Evolutionary conservation across 2,797 vertebrate genomes (phyloP).

Genomic region (Sebastes reedi): DNA sequence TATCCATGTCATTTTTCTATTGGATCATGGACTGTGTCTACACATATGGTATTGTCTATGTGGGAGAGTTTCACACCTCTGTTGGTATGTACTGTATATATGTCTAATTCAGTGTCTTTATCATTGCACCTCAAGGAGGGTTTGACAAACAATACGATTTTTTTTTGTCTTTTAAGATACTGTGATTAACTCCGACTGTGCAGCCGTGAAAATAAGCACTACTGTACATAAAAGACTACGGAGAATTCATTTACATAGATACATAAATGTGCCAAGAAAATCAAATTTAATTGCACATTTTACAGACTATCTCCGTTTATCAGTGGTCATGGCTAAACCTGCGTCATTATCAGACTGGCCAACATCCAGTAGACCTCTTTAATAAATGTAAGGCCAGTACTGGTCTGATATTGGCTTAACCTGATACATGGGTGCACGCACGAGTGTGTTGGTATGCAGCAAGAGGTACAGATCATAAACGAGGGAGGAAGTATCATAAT

Average conservation of each 20-base stretch:
- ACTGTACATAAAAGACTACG: background rate
- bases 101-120: background rate
- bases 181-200: background rate
- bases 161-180: background rate
- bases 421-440: constrained; percentile 5
- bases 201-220: background rate
- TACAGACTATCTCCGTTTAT: constrained; percentile 14
- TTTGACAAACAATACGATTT: background rate
- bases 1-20: background rate
- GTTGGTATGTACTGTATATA: background rate
- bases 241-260: background rate
- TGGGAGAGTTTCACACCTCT: background rate
- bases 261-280: constrained; percentile 18
- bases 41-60: no score
- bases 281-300: constrained; percentile 29
- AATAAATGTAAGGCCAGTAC: constrained; percentile 5
- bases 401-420: constrained; percentile 27
- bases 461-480: constrained; percentile 72
- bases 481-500: constrained; percentile 79
- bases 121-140: background rate
- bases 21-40: background rate
- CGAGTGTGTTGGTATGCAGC: constrained; percentile 45
- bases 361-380: constrained; percentile 7
- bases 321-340: background rate
- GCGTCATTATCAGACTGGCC: constrained; percentile 10